phyloP scores from a whole-genome alignment of 1,140 invertebrate species.

The Acromyrmex heyeri region DNA sequence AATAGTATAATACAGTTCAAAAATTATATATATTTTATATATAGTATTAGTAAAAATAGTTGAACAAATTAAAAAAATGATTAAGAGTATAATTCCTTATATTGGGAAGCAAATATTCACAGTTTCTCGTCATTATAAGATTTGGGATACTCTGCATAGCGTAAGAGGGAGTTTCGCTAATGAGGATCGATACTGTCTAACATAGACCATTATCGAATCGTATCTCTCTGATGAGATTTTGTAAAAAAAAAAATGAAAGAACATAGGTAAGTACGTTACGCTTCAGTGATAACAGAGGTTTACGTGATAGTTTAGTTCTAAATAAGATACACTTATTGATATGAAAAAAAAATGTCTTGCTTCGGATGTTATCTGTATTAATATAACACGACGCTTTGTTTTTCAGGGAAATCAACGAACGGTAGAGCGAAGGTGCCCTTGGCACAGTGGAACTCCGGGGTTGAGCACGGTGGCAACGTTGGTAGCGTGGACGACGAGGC shows the following conservation, averaged over 20 bases:
- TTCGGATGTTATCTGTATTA: not conserved
- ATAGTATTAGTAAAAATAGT: not conserved
- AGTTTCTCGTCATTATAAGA: conserved; percentile 2
- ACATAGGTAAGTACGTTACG: conserved; percentile 53
- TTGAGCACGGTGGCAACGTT: conserved; percentile 3
- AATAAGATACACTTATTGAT: conserved; percentile 1
- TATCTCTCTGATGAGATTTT: not conserved
- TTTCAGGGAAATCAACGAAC: conserved; percentile 77
- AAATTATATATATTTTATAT: not conserved
- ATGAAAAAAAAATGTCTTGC: not conserved
- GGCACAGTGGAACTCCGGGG: conserved; percentile 79
- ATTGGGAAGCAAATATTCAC: not conserved
- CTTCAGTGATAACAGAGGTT: conserved; percentile 38
- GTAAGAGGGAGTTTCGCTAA: not conserved
- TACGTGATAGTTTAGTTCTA: not conserved
- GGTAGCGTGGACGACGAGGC: conserved; percentile 79
- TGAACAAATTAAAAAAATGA: not conserved
- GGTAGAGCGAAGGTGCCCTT: conserved; percentile 68
- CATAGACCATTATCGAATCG: conserved; percentile 10
- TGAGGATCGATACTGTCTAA: not conserved
- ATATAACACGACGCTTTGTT: conserved; percentile 62
- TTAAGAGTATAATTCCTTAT: not conserved
- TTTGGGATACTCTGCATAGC: not conserved
- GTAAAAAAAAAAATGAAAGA: conserved; percentile 24
- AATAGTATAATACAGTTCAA: not conserved